Evolutionary conservation across 2,888 invertebrate genomes (phyloP).

Genomic region (Desoria tigrina): DNA sequence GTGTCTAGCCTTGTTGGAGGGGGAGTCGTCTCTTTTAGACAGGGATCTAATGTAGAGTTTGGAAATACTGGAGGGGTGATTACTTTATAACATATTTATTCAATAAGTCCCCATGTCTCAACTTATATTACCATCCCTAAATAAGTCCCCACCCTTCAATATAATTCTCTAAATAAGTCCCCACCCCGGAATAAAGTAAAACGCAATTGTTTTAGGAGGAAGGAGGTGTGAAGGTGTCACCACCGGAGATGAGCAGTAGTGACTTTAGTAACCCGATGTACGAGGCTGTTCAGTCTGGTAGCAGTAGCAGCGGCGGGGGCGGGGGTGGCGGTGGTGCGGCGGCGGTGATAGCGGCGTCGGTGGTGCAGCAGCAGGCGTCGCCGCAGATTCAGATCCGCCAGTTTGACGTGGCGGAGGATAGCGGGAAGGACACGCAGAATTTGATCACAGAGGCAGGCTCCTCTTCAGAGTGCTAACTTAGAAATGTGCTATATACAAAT

Average conservation of each 20-base stretch:
- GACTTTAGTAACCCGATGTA: slow-evolving; percentile 99
- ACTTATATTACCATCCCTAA: too few relatives aligned
- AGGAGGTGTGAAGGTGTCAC: slow-evolving; percentile 63
- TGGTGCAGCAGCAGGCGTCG: slow-evolving; percentile 75
- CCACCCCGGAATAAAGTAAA: too few relatives aligned
- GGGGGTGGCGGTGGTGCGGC: slow-evolving; percentile 54
- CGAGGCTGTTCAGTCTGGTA: slow-evolving; percentile 67
- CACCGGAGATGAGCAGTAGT: slow-evolving; percentile 69
- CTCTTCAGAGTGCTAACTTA: slow-evolving; percentile 38
- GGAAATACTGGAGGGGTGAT: slow-evolving; percentile 56
- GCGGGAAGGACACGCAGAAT: slow-evolving; percentile 87
- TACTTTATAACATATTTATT: too few relatives aligned
- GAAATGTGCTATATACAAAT: too few relatives aligned
- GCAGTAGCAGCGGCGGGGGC: slow-evolving; percentile 52
- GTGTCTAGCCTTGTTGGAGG: slow-evolving; percentile 30
- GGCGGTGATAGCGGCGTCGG: slow-evolving; percentile 78
- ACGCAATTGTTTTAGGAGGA: too few relatives aligned
- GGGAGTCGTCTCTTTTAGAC: slow-evolving; percentile 76
- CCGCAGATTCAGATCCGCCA: slow-evolving; percentile 73
- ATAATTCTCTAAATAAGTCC: background rate
- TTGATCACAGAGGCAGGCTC: slow-evolving; percentile 82
- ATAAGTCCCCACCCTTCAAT: too few relatives aligned
- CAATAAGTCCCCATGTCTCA: too few relatives aligned
- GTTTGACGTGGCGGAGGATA: slow-evolving; percentile 81
- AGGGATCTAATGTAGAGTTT: slow-evolving; percentile 91